Percentiles rank a stretch among this genome's conserved stretches.
These are phyloP conservation scores for Perizoma affinitatum DNA, from an alignment of 2,888 invertebrate species.

Conservation along the genomic window DNA sequence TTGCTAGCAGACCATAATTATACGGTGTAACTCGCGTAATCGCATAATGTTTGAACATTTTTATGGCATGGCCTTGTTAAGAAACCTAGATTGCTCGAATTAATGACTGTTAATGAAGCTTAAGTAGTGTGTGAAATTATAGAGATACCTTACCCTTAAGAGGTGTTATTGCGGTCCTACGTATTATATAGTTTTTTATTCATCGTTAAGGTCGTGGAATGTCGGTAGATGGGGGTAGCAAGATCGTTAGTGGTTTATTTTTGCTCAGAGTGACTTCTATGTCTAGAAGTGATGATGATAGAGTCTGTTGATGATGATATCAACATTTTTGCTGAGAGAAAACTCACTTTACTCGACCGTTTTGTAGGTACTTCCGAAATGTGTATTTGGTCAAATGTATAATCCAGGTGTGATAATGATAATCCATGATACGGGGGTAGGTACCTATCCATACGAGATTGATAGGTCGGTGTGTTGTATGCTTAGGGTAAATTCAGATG, in stretches of 20 bases:
- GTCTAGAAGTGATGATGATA: too few relatives aligned
- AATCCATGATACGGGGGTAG: background rate
- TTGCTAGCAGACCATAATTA: conserved; percentile 5
- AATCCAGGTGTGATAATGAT: background rate
- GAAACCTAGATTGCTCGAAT: conserved; percentile 12
- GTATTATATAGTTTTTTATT: too few relatives aligned
- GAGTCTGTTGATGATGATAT: too few relatives aligned
- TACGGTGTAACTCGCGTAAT: conserved; percentile 10
- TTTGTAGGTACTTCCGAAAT: too few relatives aligned
- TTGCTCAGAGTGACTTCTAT: too few relatives aligned
- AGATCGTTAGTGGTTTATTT: too few relatives aligned
- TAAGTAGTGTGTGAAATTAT: conserved; percentile 6
- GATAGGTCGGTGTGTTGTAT: background rate
- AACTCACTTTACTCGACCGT: too few relatives aligned
- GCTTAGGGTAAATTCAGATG: conserved; percentile 14
- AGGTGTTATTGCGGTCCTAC: too few relatives aligned
- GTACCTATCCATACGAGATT: background rate
- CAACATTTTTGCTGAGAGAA: too few relatives aligned
- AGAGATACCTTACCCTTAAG: too few relatives aligned
- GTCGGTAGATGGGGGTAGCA: too few relatives aligned
- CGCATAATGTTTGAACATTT: conserved; percentile 6
- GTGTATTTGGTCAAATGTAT: background rate
- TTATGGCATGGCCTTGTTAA: conserved; percentile 10
- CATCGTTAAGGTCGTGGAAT: too few relatives aligned
- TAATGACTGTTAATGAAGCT: conserved; percentile 9